Evolutionary conservation across 2,797 vertebrate genomes (phyloP).

Genomic region (Psittacula echo): DNA sequence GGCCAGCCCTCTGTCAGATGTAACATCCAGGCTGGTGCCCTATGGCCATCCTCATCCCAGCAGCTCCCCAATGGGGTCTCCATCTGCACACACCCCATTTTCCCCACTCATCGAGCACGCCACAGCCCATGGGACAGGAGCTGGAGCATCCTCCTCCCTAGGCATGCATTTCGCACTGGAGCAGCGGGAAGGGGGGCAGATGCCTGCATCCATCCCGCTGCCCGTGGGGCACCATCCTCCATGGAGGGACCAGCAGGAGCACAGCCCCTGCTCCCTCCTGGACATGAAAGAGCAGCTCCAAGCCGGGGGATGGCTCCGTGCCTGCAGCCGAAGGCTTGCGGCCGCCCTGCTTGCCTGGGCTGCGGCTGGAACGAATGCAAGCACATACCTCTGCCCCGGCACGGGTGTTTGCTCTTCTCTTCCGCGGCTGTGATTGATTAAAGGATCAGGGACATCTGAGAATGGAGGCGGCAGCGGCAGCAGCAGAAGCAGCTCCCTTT

Average conservation of each 20-base stretch:
- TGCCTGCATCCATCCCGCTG: neutral
- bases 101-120: accelerated
- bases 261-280: neutral
- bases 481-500: conserved; percentile 73
- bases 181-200: neutral
- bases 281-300: conserved; percentile 7
- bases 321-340: neutral
- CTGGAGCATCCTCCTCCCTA: neutral
- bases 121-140: neutral
- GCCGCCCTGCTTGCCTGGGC: neutral
- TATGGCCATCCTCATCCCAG: accelerated
- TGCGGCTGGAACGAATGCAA: conserved; percentile 46
- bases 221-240: neutral
- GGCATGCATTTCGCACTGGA: neutral
- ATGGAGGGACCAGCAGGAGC: neutral
- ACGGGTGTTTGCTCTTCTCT: conserved; percentile 57
- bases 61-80: neutral
- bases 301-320: neutral
- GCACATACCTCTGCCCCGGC: conserved; percentile 49
- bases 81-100: neutral
- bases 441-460: conserved; percentile 65
- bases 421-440: conserved; percentile 66
- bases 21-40: neutral
- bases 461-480: conserved; percentile 57
- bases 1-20: neutral